Percentiles rank a stretch among this genome's conserved stretches.
Conservation (phyloP, 1,140 invertebrate species). For the Drosophila carrolli region DNA sequence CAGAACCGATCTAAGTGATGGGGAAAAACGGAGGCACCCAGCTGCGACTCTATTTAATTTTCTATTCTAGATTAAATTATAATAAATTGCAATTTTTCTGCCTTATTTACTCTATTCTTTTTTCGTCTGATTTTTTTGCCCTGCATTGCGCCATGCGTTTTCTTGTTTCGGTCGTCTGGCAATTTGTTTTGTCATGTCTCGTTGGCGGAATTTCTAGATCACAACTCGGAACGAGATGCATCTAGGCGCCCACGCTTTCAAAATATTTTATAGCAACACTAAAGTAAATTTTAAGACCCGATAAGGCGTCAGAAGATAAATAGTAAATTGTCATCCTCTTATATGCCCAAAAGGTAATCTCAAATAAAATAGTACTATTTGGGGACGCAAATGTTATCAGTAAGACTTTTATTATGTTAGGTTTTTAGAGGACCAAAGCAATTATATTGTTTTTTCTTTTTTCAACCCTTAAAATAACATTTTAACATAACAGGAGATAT, state of each 20-base stretch:
- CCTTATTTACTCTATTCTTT: slow-evolving; percentile 9
- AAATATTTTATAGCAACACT: background rate
- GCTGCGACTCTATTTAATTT: slow-evolving; percentile 71
- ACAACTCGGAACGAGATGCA: slow-evolving; percentile 16
- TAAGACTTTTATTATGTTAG: no score
- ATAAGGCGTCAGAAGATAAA: background rate
- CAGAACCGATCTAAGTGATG: slow-evolving; percentile 10
- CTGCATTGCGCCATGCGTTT: slow-evolving; percentile 68
- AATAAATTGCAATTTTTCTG: slow-evolving; percentile 74
- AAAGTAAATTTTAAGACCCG: background rate
- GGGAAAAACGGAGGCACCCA: slow-evolving; percentile 9
- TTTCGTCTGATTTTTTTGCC: slow-evolving; percentile 17
- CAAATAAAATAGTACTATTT: no score
- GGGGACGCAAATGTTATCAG: no score
- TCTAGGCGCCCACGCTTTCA: slow-evolving; percentile 31
- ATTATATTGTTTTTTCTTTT: no score
- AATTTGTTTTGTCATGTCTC: slow-evolving; percentile 53
- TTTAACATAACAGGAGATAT: no score
- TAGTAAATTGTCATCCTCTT: no score
- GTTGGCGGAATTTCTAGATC: slow-evolving; percentile 26
- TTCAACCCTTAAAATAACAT: no score
- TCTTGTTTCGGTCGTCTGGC: slow-evolving; percentile 35
- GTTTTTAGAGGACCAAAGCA: no score
- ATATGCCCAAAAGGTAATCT: no score
- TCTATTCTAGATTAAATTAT: slow-evolving; percentile 82